phyloP scores from a whole-genome alignment of 2,797 vertebrate genomes.

The Neoniphon sammara region DNA sequence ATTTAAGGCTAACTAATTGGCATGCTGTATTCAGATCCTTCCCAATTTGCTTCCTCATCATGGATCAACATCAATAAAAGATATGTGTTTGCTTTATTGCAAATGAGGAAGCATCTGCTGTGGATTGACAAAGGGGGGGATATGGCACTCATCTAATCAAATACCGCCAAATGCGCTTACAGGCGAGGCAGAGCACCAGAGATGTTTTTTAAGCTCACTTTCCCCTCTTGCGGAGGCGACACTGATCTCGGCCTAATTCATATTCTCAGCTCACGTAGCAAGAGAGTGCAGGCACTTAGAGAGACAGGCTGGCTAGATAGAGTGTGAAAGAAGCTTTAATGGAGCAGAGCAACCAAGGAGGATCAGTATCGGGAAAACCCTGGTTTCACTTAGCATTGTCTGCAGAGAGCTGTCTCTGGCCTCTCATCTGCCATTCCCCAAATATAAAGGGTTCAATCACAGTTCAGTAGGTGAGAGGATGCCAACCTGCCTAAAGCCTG shows the following conservation, averaged over 20 bases:
- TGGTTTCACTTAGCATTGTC: background rate
- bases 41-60: conserved; percentile 6
- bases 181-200: background rate
- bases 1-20: conserved; percentile 1
- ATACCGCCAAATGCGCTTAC: background rate
- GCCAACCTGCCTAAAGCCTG: background rate
- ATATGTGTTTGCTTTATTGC: background rate
- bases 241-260: conserved; percentile 20
- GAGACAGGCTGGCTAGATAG: conserved; percentile 1
- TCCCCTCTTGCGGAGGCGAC: background rate
- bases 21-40: background rate
- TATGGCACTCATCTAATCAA: conserved; percentile 5
- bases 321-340: conserved; percentile 8
- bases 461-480: conserved; percentile 16
- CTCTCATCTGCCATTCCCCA: background rate
- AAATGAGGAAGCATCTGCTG: conserved; percentile 10
- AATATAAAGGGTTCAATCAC: conserved; percentile 4
- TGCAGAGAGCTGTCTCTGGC: background rate
- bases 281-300: background rate
- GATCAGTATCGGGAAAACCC: conserved; percentile 3
- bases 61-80: background rate
- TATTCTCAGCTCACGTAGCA: conserved; percentile 10
- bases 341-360: background rate
- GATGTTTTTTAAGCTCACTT: background rate
- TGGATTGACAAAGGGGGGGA: background rate